Evolutionary conservation across 2,888 invertebrate genomes (phyloP), one percentile per base, ranked within the genome.

Genomic region (Lissocephala sabroskyi): DNA sequence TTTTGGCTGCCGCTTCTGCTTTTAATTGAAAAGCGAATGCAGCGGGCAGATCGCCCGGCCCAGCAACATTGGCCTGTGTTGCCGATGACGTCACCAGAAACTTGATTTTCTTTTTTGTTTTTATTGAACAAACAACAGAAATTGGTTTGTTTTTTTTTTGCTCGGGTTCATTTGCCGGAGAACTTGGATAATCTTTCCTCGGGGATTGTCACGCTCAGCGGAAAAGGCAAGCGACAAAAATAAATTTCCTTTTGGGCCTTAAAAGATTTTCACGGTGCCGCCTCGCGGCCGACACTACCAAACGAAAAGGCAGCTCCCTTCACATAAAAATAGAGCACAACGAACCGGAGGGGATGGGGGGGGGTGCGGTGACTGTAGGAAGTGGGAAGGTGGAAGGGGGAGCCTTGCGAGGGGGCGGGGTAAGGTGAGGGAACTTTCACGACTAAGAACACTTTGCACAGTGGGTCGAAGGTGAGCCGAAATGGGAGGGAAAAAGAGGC

Each of bases 11-110:
- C 28, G 65, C 53, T 54, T 76, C 68, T 62, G 59, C 43, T 56
- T 70, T 77, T 65, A 78, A 73, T 77, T 75, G 65, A 78, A 73
- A 73, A 67, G 78, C 78, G 73, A 73, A 78, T 73, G 73, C 78
- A 75, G 76, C 71, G 62, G 78, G 54, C 62, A 73, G 71, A 56
- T 56, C 35, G 45, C 49, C 43, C 26, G 17, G 18, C 26, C n/a
- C 29, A 3, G 7, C 7, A 23, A 23, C 4, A 23, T 23, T 18
- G 37, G 37, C 3, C 10, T 30, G 36, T 35, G 53, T 56, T 57
- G 51, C 39, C 58, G 49, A 52, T 71, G 76, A 75, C 68, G 62
- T 73, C 68, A 76, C 37, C 61, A 64, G 73, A 45, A 36, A 39
- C 41, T 32, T 37, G 18, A 45, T 52, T 13, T 7, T 26, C n/a